phyloP scores from a whole-genome alignment of 2,113 vertebrate genomes.

The Setophaga coronata region DNA sequence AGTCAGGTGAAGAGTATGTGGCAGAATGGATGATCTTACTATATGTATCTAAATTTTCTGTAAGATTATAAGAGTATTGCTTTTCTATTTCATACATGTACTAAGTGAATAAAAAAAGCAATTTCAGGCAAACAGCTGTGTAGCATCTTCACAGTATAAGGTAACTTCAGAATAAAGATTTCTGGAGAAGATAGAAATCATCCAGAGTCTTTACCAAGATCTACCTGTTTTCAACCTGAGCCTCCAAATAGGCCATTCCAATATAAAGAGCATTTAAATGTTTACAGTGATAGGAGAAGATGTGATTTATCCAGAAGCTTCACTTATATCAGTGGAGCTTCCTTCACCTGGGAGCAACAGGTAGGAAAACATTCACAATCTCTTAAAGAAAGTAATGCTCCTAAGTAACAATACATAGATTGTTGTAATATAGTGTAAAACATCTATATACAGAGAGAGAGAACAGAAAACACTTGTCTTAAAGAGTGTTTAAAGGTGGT shows the following conservation, averaged over 20 bases:
- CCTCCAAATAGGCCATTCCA: background rate
- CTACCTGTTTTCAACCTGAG: background rate
- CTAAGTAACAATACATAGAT: background rate
- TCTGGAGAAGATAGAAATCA: background rate
- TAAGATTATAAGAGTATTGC: background rate
- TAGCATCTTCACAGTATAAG: background rate
- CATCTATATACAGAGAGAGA: background rate
- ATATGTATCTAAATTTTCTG: background rate
- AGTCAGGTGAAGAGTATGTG: background rate
- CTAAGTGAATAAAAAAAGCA: background rate
- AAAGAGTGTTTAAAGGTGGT: background rate
- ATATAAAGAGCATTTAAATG: background rate
- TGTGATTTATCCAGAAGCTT: background rate
- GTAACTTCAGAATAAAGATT: background rate
- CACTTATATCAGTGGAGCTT: background rate
- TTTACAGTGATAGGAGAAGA: background rate
- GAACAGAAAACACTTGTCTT: background rate
- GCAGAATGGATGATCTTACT: background rate
- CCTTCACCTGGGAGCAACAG: background rate
- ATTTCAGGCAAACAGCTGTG: background rate
- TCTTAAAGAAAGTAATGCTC: background rate
- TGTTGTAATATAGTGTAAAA: background rate
- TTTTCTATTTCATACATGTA: background rate
- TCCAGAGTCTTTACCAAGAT: background rate
- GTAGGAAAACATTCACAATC: background rate